Evolutionary conservation across 2,888 invertebrate genomes (phyloP), one percentile per base, ranked within the genome.

Genomic region (Meta bourneti): DNA sequence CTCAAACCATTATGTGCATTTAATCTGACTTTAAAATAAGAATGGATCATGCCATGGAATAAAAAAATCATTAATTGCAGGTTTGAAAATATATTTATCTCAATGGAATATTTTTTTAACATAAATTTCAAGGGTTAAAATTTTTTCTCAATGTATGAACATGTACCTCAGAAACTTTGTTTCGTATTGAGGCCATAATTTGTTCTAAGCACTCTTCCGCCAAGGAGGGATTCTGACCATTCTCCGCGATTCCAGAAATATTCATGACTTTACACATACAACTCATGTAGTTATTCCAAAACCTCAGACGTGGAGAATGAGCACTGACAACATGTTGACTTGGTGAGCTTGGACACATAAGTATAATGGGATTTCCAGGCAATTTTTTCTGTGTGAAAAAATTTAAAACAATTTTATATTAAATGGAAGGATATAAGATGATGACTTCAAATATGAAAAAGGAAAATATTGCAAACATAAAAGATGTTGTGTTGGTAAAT

Each of bases 271-370:
- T 97, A 0, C 97, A 97, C 84, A 97, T 95, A 90, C 96, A 96
- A 16, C 96, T 96, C 90, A 97, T 95, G 93, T 97, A 96, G 79
- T 96, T 95, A 93, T 96, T 96, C 97, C 97, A 97, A 94, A 97
- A 96, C 93, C 96, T 96, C 93, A 96, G 95, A 78, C 97, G 95
- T 88, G 96, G 96, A 5, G 95, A 93, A 16, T 94, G 94, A 9
- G 52, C 34, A 75, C 93, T 90, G 49, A 93, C 93, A 2, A 87
- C 82, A 9, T 93, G 92, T 80, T 94, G 94, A 13, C 94, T 94
- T 7, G 95, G 95, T 9, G 95, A 95, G 93, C 94, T 94, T 5
- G 95, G 95, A 16, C 94, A 95, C 6, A 95, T 93, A 51, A 97
- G 95, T 93, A 97, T 95, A 20, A 97, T 95, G 19, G 97, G 96